These are phyloP conservation scores for Pomatostomus ruficeps DNA, from an alignment of 2,113 vertebrate species.

Conservation along the genomic window DNA sequence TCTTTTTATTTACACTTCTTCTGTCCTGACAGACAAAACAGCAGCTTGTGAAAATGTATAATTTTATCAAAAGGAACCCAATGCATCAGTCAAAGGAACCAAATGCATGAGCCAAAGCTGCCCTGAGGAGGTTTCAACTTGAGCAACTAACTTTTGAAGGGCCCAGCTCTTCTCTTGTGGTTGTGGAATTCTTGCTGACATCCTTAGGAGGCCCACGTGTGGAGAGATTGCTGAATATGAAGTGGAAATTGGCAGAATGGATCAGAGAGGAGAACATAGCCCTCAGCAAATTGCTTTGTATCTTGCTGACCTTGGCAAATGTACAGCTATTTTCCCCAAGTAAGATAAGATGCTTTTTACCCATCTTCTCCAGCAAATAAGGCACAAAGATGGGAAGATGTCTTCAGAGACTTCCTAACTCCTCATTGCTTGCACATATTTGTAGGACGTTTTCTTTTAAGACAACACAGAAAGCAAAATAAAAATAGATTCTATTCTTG, in stretches of 20 bases:
- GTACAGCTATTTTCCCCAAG: neutral
- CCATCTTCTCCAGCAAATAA: slow-evolving; percentile 2
- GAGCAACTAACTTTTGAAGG: slow-evolving; percentile 21
- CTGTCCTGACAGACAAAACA: slow-evolving; percentile 10
- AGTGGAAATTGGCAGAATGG: slow-evolving; percentile 36
- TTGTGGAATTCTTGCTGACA: slow-evolving; percentile 45
- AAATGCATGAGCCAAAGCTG: neutral
- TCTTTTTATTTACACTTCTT: neutral
- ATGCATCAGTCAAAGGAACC: neutral
- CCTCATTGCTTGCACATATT: neutral
- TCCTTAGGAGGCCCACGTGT: slow-evolving; percentile 28
- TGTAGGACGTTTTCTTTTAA: neutral
- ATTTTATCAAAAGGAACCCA: neutral
- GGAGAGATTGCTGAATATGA: slow-evolving; percentile 30
- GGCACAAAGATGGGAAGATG: neutral
- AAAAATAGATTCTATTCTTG: neutral
- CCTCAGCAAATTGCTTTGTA: slow-evolving; percentile 14
- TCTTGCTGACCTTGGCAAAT: slow-evolving; percentile 48
- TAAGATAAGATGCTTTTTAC: slow-evolving; percentile 20
- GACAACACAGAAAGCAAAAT: neutral
- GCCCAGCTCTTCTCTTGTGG: slow-evolving; percentile 30
- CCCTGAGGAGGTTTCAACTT: neutral
- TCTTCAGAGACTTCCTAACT: neutral
- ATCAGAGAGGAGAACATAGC: slow-evolving; percentile 43
- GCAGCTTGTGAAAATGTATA: neutral